Evolutionary conservation across 2,113 vertebrate species (phyloP).

Genomic region (Aldabrachelys gigantea): DNA sequence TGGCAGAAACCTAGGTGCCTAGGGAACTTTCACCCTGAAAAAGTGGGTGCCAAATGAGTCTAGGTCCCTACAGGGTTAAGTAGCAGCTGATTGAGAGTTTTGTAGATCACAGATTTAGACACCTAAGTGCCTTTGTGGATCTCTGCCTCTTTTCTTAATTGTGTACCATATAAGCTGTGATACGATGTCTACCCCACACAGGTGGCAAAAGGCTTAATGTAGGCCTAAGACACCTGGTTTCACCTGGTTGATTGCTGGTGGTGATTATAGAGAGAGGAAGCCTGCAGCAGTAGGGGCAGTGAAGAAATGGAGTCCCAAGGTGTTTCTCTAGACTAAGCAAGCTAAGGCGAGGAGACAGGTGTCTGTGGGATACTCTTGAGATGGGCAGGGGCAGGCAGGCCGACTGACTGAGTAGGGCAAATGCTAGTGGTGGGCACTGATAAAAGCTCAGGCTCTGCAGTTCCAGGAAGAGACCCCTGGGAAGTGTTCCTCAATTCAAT

Average conservation of each 20-base stretch:
- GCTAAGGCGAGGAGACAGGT: not conserved
- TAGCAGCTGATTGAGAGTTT: not conserved
- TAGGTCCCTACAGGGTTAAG: not conserved
- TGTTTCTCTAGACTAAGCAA: too few species aligned
- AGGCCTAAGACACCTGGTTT: not conserved
- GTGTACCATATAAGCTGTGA: not conserved
- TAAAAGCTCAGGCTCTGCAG: not conserved
- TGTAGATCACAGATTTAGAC: not conserved
- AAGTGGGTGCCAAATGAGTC: not conserved
- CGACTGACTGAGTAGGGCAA: not conserved
- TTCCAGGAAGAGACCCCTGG: not conserved
- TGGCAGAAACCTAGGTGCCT: not conserved
- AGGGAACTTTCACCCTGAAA: not conserved
- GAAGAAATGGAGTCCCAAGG: not conserved
- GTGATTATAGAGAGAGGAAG: not conserved
- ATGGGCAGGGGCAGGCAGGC: too few species aligned
- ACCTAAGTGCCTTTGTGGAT: not conserved
- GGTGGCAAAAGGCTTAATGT: not conserved
- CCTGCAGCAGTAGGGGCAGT: too few species aligned
- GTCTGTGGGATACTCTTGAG: not conserved
- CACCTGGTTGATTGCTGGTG: not conserved
- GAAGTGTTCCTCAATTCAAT: not conserved
- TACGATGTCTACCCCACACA: not conserved
- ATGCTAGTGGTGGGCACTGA: not conserved
- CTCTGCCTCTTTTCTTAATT: not conserved